Evolutionary conservation across 1,140 invertebrate genomes (phyloP), one percentile per base, ranked within the genome.

Genomic region (Lucilia sericata): DNA sequence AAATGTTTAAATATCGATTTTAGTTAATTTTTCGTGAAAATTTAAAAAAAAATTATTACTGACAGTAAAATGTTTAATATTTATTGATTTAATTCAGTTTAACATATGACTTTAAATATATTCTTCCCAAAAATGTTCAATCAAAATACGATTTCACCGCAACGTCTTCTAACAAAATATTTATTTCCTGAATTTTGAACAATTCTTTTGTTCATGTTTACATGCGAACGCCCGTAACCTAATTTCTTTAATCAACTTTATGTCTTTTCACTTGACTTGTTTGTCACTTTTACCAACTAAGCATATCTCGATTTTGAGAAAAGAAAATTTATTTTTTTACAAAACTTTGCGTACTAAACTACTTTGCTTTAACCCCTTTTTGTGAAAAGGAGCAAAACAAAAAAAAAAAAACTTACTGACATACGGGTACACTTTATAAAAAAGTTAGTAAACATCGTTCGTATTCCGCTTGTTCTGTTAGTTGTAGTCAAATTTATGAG

Each of bases 201-300:
- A 42, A 42, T 42, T 7, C 42, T 42, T 42, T 42, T 42, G 42
- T 55, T 70, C 9, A 30, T 30, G 25, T n/a, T 21, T 70, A 70
- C 19, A 70, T 70, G 5, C 21, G 19, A 70, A 70, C 2, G 65
- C 19, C n/a, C 8, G n/a, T 70, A 70, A 70, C 65, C 65, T n/a
- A 70, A 70, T 70, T 70, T 70, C 65, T 25, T 70, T 70, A 70
- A 70, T 70, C 65, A 70, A 70, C n/a, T 70, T 70, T 70, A 70
- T 70, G 65, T 70, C 65, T 70, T 70, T 70, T 70, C 65, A 70
- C 65, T 70, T 70, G 65, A 70, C 65, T 70, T 70, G 65, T 70
- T 70, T 70, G 65, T 70, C 65, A 70, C 65, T 70, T 70, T 70
- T 70, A 70, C 65, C 65, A 70, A 21, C 17, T 70, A 70, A 70